These are phyloP conservation scores for Malaclemys terrapin DNA, from an alignment of 2,113 vertebrate species.

Conservation along the genomic window DNA sequence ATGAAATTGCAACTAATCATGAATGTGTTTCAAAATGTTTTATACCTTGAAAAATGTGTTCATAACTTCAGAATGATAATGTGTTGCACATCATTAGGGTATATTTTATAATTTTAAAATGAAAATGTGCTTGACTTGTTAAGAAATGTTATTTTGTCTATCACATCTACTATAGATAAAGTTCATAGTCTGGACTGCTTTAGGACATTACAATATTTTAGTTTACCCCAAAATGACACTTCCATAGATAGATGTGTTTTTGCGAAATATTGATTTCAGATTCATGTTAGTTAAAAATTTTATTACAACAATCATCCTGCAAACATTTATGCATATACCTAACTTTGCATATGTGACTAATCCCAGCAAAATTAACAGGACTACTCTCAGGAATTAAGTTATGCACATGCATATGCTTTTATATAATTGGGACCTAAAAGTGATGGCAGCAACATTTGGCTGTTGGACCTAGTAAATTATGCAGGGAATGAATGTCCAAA, in stretches of 20 bases:
- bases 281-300: neutral
- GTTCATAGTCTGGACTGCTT: neutral
- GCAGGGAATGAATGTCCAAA: neutral
- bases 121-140: neutral
- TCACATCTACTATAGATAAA: neutral
- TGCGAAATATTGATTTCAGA: neutral
- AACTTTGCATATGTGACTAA: neutral
- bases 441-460: neutral
- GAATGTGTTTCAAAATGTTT: slow-evolving; percentile 33
- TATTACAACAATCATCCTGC: neutral
- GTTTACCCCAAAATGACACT: neutral
- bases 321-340: neutral
- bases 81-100: neutral
- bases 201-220: neutral
- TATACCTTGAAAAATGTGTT: slow-evolving; percentile 32
- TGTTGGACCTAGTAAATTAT: neutral
- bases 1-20: slow-evolving; percentile 52
- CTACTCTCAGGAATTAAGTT: neutral
- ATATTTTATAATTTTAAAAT: neutral
- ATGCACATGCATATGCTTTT: rapidly evolving
- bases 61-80: neutral
- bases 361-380: neutral
- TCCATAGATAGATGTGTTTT: neutral
- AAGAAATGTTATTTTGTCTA: neutral
- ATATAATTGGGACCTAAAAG: neutral